Base-by-base conservation (phyloP, 2,113 vertebrate species). In the Otus sunia region DNA sequence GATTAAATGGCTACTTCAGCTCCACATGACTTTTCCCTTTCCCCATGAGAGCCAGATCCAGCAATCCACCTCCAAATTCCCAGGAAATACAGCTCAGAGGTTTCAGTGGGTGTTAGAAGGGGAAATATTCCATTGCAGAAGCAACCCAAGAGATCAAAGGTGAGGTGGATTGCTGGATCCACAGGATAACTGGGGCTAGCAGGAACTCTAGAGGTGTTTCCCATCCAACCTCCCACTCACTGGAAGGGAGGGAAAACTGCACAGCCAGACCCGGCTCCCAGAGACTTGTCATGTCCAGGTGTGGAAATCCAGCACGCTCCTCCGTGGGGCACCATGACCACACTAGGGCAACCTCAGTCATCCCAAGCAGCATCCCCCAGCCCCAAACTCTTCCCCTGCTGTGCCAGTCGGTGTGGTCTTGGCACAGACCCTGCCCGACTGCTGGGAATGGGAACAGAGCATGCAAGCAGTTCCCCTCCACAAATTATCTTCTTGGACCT, bases 321-420 rank as follows among this genome's bases (percentile, higher is more conserved):
- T 64, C 37, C 12, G 5, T 6, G 41, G 49, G 41, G 6, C 75
- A 79, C 4, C 22, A 10, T 9, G 1, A 1, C 15, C 27, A 62
- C 10, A 7, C 8, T 2, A 2, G 26, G 18, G 15, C 36, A 41
- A 77, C 9, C 39, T 30, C 47, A 26, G 47, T 12, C 45, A n/a
- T 4, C 43, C 14, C 72, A 56, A 22, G 11, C 29, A 76, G 62
- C 72, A 29, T 8, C 56, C 18, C 47, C 3, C 2, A 15, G 12
- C 15, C 18, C 32, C 41, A 64, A 27, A 37, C 5, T 26, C 49
- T 58, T 41, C 32, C 17, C 30, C 17, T 62, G 11, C n/a, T 32
- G 62, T 1, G 1, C 47, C 2, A 1, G 32, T 37, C 0, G 2
- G 45, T 6, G 1, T 1, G 1, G 37, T 30, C 71, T 49, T 1